Evolutionary conservation across 2,888 invertebrate genomes (phyloP), one percentile per base, ranked within the genome.

Genomic region (Labia minor): DNA sequence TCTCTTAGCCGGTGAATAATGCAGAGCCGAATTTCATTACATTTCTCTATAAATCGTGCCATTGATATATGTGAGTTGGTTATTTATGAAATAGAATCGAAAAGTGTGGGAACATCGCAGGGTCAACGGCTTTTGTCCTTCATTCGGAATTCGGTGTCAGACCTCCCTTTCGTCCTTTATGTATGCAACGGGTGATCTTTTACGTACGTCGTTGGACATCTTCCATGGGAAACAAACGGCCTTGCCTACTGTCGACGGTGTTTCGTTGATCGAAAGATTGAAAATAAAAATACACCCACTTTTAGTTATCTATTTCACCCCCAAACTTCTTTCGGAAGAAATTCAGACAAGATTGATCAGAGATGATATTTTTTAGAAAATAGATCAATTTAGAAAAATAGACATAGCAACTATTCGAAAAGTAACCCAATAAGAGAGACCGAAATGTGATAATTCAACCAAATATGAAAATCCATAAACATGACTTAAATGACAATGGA

Each of bases 1-100:
- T 49, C 49, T 49, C 49, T 49, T 49, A 49, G 49, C 49, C 49
- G 49, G 49, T 49, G 49, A 49, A 49, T 49, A 49, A 49, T 49
- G 49, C 49, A 49, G 49, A 11, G 6, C 49, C 49, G 49, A 49
- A 49, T 49, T 49, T 49, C 49, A 49, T 49, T 49, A 49, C 49
- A 49, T 49, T 49, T 49, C 49, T n/a, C 49, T 49, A 49, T 49
- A 49, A 49, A 49, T 49, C 49, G 49, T 49, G 49, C 16, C 49
- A 49, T 49, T 49, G 49, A 49, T 16, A 49, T 49, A 49, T 49
- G 49, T 49, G 49, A 49, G 49, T 49, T 49, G 49, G 49, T 49
- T 49, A 49, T 49, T 49, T 49, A 49, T 49, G 49, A 49, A 49
- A 49, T 11, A 16, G 49, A 49, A n/a, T 49, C 49, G 49, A 49